phyloP scores from a whole-genome alignment of 2,888 invertebrate species.

The Euphydryas editha region DNA sequence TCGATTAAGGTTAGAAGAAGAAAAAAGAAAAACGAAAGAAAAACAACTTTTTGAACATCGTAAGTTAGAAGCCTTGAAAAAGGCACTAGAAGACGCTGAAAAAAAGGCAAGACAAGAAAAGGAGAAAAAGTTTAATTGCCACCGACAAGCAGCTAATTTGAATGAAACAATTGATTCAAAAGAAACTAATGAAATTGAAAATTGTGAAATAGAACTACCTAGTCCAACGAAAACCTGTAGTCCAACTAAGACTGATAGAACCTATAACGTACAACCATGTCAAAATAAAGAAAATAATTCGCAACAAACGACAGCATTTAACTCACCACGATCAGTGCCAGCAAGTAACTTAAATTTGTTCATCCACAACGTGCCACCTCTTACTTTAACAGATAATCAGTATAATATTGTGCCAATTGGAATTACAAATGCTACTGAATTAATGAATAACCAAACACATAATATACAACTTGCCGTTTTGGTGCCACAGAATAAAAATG shows the following conservation, averaged over 20 bases:
- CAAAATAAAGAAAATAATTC: conserved; percentile 69
- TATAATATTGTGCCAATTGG: conserved; percentile 77
- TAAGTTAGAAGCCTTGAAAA: conserved; percentile 89
- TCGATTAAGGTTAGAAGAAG: conserved; percentile 87
- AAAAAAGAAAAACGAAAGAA: conserved; percentile 86
- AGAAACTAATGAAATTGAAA: conserved; percentile 49
- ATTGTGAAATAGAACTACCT: conserved; percentile 48
- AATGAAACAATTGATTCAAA: conserved; percentile 52
- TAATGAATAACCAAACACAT: conserved; percentile 70
- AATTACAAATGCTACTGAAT: conserved; percentile 67
- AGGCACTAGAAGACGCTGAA: conserved; percentile 91
- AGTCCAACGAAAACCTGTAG: conserved; percentile 51
- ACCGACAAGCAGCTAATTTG: conserved; percentile 57
- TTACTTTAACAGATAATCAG: conserved; percentile 71
- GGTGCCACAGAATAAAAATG: conserved; percentile 79
- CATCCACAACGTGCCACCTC: conserved; percentile 74
- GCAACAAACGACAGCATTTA: conserved; percentile 71
- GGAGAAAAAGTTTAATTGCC: conserved; percentile 74
- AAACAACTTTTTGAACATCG: conserved; percentile 88
- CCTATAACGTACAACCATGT: conserved; percentile 73
- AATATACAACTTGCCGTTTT: conserved; percentile 85
- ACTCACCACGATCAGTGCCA: conserved; percentile 72
- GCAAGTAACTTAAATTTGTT: conserved; percentile 73
- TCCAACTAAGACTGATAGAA: conserved; percentile 72
- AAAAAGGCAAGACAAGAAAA: conserved; percentile 88